Evolutionary conservation across 2,888 invertebrate species (phyloP).

Genomic region (Scelioninae gen. 2): DNA sequence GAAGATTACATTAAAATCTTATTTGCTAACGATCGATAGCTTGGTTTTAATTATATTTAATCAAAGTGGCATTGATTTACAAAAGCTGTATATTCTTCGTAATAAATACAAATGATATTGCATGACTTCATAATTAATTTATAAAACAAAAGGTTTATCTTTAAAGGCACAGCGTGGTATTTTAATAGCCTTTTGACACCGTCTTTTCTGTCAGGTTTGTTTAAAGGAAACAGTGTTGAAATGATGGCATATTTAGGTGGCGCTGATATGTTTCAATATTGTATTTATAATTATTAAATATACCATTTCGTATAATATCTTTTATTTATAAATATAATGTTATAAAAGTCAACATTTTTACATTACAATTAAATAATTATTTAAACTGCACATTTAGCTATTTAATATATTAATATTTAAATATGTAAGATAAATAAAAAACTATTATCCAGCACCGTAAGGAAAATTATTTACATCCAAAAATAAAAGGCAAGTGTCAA

Average conservation of each 20-base stretch:
- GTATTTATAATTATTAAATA: constrained; percentile 27
- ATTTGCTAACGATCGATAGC: constrained; percentile 30
- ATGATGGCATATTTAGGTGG: constrained; percentile 17
- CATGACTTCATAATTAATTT: constrained; percentile 13
- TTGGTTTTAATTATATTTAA: constrained; percentile 25
- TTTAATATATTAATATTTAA: constrained; percentile 11
- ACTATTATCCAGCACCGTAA: constrained; percentile 25
- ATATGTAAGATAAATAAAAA: constrained; percentile 2
- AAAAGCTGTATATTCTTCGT: constrained; percentile 22
- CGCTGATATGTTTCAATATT: constrained; percentile 40
- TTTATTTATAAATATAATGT: constrained; percentile 15
- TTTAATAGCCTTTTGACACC: constrained; percentile 43
- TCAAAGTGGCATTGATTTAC: constrained; percentile 35
- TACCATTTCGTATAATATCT: constrained; percentile 31
- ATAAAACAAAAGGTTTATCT: constrained; percentile 31
- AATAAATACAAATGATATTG: constrained; percentile 34
- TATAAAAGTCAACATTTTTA: constrained; percentile 13
- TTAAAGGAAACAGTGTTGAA: constrained; percentile 35
- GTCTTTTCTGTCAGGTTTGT: constrained; percentile 21
- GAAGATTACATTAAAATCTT: constrained; percentile 34
- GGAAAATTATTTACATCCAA: not conserved
- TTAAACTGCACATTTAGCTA: not conserved
- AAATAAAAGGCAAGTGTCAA: constrained; percentile 39
- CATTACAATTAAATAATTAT: constrained; percentile 25
- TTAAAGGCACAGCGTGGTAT: constrained; percentile 39